Evolutionary conservation across 2,888 invertebrate species (phyloP).

Genomic region (Tachystola acroxantha): DNA sequence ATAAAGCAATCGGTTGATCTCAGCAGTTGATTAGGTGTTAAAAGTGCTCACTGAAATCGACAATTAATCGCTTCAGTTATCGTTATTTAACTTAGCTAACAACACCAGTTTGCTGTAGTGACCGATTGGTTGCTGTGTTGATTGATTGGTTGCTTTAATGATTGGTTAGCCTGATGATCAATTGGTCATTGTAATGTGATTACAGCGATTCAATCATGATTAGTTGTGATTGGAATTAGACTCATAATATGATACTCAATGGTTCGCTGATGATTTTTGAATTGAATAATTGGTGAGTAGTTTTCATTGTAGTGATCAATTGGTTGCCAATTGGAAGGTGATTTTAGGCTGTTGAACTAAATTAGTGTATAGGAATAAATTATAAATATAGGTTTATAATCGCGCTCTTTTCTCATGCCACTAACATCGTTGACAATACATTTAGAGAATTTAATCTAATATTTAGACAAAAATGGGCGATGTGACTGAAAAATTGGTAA

Average conservation of each 20-base stretch:
- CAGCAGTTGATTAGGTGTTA: too few species aligned
- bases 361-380: conserved; percentile 15
- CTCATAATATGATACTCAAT: too few species aligned
- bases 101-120: background rate
- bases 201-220: too few species aligned
- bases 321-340: conserved; percentile 8
- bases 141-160: background rate
- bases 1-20: too few species aligned
- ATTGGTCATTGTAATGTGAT: too few species aligned
- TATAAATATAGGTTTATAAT: background rate
- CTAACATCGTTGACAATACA: too few species aligned
- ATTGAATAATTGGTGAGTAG: background rate
- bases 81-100: too few species aligned
- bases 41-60: too few species aligned
- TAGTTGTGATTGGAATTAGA: background rate
- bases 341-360: conserved; percentile 29
- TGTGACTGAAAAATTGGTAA: background rate
- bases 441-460: too few species aligned
- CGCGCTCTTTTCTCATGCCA: background rate
- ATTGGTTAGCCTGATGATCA: too few species aligned
- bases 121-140: background rate
- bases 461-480: background rate
- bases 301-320: background rate
- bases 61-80: too few species aligned
- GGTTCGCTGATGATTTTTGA: too few species aligned